Conservation (phyloP, 2,113 vertebrate genomes). For the Pygoscelis adeliae region DNA sequence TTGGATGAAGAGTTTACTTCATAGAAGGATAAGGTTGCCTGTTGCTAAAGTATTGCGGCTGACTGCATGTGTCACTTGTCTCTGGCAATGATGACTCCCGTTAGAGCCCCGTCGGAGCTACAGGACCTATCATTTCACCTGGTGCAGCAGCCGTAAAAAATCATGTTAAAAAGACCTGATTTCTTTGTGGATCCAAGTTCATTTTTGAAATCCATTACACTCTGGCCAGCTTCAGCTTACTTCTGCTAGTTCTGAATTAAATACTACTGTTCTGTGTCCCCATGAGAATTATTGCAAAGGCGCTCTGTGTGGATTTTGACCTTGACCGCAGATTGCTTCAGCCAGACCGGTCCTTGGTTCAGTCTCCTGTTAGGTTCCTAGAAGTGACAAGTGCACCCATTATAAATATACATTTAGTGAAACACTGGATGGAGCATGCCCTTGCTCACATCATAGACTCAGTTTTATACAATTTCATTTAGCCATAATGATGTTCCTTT, state of each 20-base stretch:
- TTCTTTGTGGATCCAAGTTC: background rate
- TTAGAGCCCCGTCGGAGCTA: background rate
- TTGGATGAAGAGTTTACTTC: constrained; percentile 40
- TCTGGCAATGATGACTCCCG: background rate
- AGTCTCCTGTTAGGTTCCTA: background rate
- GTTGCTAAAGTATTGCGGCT: background rate
- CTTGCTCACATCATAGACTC: background rate
- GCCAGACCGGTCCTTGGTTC: background rate
- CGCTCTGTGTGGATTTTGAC: background rate
- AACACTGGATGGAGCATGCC: background rate
- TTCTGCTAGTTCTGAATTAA: background rate
- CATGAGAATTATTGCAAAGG: background rate
- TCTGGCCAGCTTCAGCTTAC: background rate
- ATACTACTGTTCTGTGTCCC: background rate
- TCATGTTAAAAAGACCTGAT: background rate
- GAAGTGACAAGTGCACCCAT: background rate
- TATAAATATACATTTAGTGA: background rate
- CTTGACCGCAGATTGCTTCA: background rate
- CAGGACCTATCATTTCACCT: background rate
- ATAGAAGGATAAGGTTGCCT: constrained; percentile 1
- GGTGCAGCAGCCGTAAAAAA: background rate
- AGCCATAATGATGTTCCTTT: background rate
- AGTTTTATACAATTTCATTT: background rate
- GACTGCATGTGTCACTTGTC: background rate
- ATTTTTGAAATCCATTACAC: background rate